Conservation (phyloP, 2,113 vertebrate genomes). For the Thryonomys swinderianus region DNA sequence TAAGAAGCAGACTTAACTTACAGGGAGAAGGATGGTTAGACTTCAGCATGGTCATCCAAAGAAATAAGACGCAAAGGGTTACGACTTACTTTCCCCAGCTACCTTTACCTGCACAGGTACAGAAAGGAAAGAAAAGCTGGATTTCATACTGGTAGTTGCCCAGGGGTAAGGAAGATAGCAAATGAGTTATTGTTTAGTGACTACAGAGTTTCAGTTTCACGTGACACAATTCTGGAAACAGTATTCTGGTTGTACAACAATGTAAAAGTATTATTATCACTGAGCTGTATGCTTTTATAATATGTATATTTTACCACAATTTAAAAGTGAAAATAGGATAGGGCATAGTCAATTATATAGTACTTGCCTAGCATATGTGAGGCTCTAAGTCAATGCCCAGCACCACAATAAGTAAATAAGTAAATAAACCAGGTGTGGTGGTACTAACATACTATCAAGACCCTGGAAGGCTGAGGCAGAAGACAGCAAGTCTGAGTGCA, state of each 20-base stretch:
- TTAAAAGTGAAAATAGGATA: not conserved
- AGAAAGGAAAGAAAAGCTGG: not conserved
- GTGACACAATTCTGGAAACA: conserved; percentile 36
- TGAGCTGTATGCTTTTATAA: not conserved
- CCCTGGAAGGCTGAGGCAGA: not conserved
- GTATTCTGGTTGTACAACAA: not conserved
- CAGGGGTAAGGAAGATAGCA: not conserved
- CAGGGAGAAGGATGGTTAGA: not conserved
- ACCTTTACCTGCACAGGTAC: not conserved
- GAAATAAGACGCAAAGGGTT: not conserved
- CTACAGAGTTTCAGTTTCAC: not conserved
- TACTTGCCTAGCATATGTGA: not conserved
- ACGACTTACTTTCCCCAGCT: not conserved
- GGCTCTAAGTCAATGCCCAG: not conserved
- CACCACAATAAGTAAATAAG: not conserved
- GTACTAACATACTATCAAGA: not conserved
- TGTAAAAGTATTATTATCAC: not conserved
- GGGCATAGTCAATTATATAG: not conserved
- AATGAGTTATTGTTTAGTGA: not conserved
- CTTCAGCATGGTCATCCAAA: not conserved
- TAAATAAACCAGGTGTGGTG: not conserved
- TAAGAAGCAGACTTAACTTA: not conserved
- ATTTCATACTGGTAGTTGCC: not conserved
- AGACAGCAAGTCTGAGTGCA: not conserved
- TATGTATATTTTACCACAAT: not conserved